phyloP scores from a whole-genome alignment of 2,113 vertebrate species.

The Aspidoscelis tigris region DNA sequence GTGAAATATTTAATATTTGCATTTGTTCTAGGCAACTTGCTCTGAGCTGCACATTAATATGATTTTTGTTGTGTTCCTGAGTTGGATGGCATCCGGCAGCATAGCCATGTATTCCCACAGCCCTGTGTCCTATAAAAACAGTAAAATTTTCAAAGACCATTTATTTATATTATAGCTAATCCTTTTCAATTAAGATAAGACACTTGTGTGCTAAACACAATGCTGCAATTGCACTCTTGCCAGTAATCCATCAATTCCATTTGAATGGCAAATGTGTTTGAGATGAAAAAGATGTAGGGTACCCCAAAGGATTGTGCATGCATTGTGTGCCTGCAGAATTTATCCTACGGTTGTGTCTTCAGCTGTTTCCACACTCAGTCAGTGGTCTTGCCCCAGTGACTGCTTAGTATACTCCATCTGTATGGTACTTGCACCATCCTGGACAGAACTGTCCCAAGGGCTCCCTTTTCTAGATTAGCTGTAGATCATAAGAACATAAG shows the following conservation, averaged over 20 bases:
- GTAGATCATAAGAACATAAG: too few relatives aligned
- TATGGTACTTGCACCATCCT: too few relatives aligned
- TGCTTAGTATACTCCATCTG: too few relatives aligned
- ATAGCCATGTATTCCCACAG: conserved; percentile 57
- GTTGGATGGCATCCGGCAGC: conserved; percentile 61
- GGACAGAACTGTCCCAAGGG: too few relatives aligned
- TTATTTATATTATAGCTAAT: conserved; percentile 65
- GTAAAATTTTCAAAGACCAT: conserved; percentile 51
- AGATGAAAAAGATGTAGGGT: conserved; percentile 49
- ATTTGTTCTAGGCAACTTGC: conserved; percentile 23
- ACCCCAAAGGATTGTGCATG: neutral
- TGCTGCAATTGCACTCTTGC: conserved; percentile 43
- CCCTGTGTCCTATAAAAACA: conserved; percentile 49
- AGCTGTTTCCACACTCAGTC: neutral
- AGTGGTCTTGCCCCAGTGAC: too few relatives aligned
- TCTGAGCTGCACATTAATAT: conserved; percentile 49
- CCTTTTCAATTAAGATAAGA: conserved; percentile 61
- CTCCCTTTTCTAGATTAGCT: too few relatives aligned
- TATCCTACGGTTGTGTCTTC: accelerated
- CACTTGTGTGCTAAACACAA: conserved; percentile 39
- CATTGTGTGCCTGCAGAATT: neutral
- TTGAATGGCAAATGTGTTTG: conserved; percentile 58
- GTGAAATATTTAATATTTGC: conserved; percentile 45
- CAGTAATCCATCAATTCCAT: conserved; percentile 50
- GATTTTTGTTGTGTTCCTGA: conserved; percentile 62